Evolutionary conservation across 2,113 vertebrate genomes (phyloP).

Genomic region (Chamaetylas fuelleborni): DNA sequence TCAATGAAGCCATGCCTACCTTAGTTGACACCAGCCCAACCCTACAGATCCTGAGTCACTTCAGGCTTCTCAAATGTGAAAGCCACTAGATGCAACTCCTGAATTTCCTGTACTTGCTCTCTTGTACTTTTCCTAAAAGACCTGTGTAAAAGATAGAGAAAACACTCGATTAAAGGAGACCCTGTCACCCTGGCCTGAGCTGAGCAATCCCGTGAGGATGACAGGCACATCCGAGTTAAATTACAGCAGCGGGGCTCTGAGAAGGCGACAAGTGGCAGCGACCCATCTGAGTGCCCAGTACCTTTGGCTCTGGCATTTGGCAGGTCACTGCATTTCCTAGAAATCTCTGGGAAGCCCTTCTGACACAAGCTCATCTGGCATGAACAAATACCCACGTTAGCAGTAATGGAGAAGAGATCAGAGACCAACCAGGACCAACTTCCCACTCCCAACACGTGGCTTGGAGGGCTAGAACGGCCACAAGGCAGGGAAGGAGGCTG

Average conservation of each 20-base stretch:
- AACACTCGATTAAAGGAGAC: background rate
- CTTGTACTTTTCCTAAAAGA: background rate
- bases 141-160: background rate
- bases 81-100: background rate
- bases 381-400: background rate
- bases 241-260: background rate
- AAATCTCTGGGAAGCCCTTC: constrained; percentile 1
- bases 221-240: background rate
- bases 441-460: fast-evolving
- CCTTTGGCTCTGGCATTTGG: background rate
- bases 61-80: background rate
- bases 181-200: background rate
- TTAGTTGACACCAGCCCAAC: background rate
- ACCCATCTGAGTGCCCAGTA: background rate
- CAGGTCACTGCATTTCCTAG: constrained; percentile 1
- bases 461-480: background rate
- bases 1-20: background rate
- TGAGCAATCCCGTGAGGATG: background rate
- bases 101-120: background rate
- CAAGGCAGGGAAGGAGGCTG: background rate
- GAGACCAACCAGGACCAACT: background rate
- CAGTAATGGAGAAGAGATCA: background rate
- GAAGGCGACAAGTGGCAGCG: background rate
- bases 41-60: background rate
- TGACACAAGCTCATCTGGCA: background rate